Base-by-base conservation (phyloP, 2,888 invertebrate genomes). In the Phalera bucephala region DNA sequence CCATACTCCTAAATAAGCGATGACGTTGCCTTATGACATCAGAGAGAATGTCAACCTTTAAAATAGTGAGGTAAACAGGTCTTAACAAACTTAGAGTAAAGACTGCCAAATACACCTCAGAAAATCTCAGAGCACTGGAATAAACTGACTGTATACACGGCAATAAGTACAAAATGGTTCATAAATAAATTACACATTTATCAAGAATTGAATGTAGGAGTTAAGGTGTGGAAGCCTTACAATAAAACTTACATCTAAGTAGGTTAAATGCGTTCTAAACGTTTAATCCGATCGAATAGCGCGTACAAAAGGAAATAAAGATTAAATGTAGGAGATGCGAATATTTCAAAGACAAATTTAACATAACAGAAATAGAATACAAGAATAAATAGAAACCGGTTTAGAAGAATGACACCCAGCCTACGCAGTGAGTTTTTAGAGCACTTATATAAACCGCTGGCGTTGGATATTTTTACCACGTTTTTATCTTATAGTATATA, bases 221-320 rank as follows among this genome's bases (percentile, higher is more conserved):
- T 53, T 59, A 57, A 75, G 65, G 63, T 52, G 54, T 64, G 42
- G 80, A 81, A 77, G 67, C 77, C 79, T 54, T 72, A 77, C 33
- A 63, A 60, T 61, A 58, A 61, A 63, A 65, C 58, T 60, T 45
- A 52, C 52, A 44, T 56, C 37, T 64, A 79, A 72, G 67, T 78
- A 65, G 79, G 80, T 73, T 81, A 76, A 76, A 64, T 64, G 56
- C 64, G 56, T 52, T 64, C 61, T 65, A 56, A 72, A 65, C 64
- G 50, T 54, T 59, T 74, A 71, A 75, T 73, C 66, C 63, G 64
- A 67, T 70, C 57, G 46, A 53, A 53, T 55, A 57, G n/a, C 13
- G 13, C 2, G n/a, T 15, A 19, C 2, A 5, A 13, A 13, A 27
- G 3, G 5, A 7, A 13, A 13, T 26, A 26, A 13, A 13, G 13